phyloP scores from a whole-genome alignment of 2,888 invertebrate genomes.

The Leptinotarsa juncta region DNA sequence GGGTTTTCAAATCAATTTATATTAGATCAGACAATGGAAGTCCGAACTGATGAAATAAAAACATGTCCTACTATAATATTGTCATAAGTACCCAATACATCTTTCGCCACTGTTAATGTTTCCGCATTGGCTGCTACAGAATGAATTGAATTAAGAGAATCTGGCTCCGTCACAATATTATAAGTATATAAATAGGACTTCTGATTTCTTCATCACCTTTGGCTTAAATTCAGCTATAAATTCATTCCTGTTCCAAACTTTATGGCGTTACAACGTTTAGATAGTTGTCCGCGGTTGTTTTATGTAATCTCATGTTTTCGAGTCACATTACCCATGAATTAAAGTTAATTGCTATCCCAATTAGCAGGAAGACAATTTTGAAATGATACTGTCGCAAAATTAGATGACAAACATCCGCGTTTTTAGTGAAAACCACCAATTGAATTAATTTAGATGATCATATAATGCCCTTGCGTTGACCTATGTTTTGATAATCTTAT shows the following conservation, averaged over 20 bases:
- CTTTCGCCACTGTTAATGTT: too few relatives aligned
- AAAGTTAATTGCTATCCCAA: constrained; percentile 9
- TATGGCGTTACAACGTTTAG: neutral
- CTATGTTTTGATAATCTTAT: neutral
- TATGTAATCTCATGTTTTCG: constrained; percentile 1
- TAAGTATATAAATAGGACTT: neutral
- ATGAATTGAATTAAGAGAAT: neutral
- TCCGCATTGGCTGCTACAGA: neutral
- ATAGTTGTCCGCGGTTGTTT: constrained; percentile 6
- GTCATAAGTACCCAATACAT: too few relatives aligned
- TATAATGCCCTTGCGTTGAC: constrained; percentile 5
- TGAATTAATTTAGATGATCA: constrained; percentile 2
- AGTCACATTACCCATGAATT: constrained; percentile 15
- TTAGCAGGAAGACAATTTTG: constrained; percentile 4
- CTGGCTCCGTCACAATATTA: neutral
- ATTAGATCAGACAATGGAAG: too few relatives aligned
- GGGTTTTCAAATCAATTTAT: too few relatives aligned
- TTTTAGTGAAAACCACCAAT: neutral
- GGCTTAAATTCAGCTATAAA: neutral
- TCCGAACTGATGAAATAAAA: too few relatives aligned
- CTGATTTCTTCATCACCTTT: neutral
- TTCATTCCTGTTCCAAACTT: neutral
- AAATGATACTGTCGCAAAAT: neutral
- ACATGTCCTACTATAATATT: too few relatives aligned
- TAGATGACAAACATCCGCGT: constrained; percentile 14